Evolutionary conservation across 2,888 invertebrate genomes (phyloP).

Genomic region (Phaonia tiefii): DNA sequence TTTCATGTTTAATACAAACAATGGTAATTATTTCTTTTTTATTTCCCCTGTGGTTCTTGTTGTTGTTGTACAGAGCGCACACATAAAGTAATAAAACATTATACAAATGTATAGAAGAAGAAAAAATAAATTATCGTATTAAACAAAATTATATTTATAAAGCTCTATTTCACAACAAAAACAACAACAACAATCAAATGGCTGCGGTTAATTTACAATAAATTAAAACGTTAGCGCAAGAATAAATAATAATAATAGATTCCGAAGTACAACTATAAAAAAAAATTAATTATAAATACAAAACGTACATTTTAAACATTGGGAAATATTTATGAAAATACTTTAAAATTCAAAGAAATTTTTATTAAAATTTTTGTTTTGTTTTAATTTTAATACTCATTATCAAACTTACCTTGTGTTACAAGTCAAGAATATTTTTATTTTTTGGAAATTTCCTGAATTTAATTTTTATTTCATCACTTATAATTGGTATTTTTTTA

Average conservation of each 20-base stretch:
- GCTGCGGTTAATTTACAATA: slow-evolving; percentile 61
- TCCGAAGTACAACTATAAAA: background rate
- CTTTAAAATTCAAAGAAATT: slow-evolving; percentile 56
- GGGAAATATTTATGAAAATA: slow-evolving; percentile 25
- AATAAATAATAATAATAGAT: slow-evolving; percentile 42
- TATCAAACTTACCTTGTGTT: slow-evolving; percentile 54
- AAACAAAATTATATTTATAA: slow-evolving; percentile 29
- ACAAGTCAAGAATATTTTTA: slow-evolving; percentile 20
- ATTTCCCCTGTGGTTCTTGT: background rate
- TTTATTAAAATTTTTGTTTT: slow-evolving; percentile 22
- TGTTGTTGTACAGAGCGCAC: slow-evolving; percentile 26
- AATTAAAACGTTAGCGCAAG: slow-evolving; percentile 59
- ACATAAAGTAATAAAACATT: slow-evolving; percentile 24
- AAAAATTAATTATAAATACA: background rate
- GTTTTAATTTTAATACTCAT: background rate
- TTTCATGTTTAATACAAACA: slow-evolving; percentile 32
- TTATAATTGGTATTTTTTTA: slow-evolving; percentile 27
- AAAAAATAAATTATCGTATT: slow-evolving; percentile 8
- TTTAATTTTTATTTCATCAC: slow-evolving; percentile 32
- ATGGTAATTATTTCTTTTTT: slow-evolving; percentile 21
- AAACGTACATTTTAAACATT: slow-evolving; percentile 12
- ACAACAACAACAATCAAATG: background rate
- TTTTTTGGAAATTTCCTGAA: slow-evolving; percentile 29
- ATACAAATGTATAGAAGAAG: background rate
- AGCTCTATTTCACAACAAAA: slow-evolving; percentile 35